Evolutionary conservation across 2,797 vertebrate genomes (phyloP), one percentile per base, ranked within the genome.

Genomic region (Pipistrellus pipistrellus): DNA sequence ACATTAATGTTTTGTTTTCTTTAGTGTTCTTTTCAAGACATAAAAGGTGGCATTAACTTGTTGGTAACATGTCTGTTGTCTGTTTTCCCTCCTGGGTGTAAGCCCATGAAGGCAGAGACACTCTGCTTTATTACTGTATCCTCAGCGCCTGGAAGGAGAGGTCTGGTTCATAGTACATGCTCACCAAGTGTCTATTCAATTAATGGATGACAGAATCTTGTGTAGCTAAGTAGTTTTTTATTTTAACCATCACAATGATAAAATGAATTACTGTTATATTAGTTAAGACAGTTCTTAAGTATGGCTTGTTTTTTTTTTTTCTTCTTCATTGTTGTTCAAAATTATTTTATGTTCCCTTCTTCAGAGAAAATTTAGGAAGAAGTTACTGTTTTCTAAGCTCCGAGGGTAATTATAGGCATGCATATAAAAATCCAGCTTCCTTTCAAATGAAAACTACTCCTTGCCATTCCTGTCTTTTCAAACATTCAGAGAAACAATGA

Each of bases 271-370:
- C 23, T 55, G 3, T 81, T 76, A n/a, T 30, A 53, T 86, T 85
- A 83, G n/a, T 88, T 64, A 90, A 86, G 73, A 68, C 7, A 55
- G 21, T 81, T 18, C 53, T 84, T 68, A 72, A 95, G 23, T 72
- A 27, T 55, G 66, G 38, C 46, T 78, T 9, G 69, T 5, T 38
- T 57, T 55, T 44, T 57, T 55, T 44, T 85, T 35, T 8, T 46
- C 14, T 62, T 32, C 17, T 53, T 27, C 64, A 23, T 68, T 72
- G 15, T 73, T 85, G 2, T 78, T 82, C 1, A 84, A 85, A 94
- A 20, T 44, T 68, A 66, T 44, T 53, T 91, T 68, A 55, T 76
- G 77, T 85, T 89, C 6, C 3, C 46, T 76, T 53, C 88, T 92
- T 93, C 48, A 75, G 30, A 41, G 57, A 91, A 27, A 84, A 72